Percentiles rank a stretch among this genome's conserved stretches.
Evolutionary conservation across 2,113 vertebrate genomes (phyloP).

Genomic region (Globicephala melas): DNA sequence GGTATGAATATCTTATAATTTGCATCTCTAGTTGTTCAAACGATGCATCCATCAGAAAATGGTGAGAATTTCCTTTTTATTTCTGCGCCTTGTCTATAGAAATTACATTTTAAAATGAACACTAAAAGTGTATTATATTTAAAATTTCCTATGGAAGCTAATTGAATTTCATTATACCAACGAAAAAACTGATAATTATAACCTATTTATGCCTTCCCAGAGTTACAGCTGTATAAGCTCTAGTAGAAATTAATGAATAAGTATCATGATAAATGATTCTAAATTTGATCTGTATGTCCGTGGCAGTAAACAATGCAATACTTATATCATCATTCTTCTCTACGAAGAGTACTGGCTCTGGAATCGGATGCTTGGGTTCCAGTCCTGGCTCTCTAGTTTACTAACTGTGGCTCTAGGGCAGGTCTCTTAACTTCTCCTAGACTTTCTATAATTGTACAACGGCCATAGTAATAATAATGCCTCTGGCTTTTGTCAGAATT

Average conservation of each 20-base stretch:
- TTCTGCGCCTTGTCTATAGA: slow-evolving; percentile 5
- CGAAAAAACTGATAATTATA: not conserved
- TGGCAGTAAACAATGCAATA: not conserved
- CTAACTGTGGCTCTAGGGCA: not conserved
- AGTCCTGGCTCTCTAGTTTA: not conserved
- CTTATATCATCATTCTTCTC: slow-evolving; percentile 1
- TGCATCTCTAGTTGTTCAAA: slow-evolving; percentile 22
- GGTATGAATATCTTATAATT: not conserved
- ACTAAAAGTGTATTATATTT: not conserved
- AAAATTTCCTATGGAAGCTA: not conserved
- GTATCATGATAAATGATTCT: not conserved
- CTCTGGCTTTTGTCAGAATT: not conserved
- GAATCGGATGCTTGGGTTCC: not conserved
- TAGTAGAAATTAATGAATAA: not conserved
- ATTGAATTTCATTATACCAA: slow-evolving; percentile 6
- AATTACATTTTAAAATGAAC: not conserved
- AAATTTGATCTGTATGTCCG: not conserved
- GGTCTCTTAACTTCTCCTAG: not conserved
- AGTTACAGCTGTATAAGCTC: slow-evolving; percentile 11
- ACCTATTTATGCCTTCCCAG: slow-evolving; percentile 5
- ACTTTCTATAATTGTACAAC: not conserved
- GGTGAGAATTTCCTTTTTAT: not conserved
- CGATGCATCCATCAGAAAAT: not conserved
- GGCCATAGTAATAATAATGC: not conserved
- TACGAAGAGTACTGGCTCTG: not conserved